Evolutionary conservation across 2,113 vertebrate species (phyloP).

Genomic region (Planiliza haematocheilus): DNA sequence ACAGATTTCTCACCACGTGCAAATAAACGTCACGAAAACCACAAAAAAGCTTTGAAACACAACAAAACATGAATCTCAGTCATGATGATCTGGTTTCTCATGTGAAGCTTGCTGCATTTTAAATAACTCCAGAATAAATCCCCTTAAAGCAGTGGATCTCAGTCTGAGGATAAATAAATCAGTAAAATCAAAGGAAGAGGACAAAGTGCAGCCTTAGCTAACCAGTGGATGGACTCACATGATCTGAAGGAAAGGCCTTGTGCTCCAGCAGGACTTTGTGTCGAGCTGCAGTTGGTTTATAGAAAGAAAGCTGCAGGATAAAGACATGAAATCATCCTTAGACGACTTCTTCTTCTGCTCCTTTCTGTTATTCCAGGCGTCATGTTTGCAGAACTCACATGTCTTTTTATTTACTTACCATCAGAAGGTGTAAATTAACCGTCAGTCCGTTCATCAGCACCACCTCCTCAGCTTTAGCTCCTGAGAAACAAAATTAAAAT

Average conservation of each 20-base stretch:
- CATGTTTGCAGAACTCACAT: neutral
- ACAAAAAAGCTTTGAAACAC: too few relatives aligned
- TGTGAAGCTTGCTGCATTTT: too few relatives aligned
- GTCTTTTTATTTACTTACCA: constrained; percentile 82
- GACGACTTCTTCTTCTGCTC: too few relatives aligned
- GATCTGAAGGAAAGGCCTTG: constrained; percentile 96
- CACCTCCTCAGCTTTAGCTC: constrained; percentile 77
- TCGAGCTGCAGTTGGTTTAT: constrained; percentile 89
- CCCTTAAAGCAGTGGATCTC: too few relatives aligned
- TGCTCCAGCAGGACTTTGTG: constrained; percentile 94
- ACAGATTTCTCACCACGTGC: too few relatives aligned
- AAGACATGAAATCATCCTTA: neutral
- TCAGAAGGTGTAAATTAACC: constrained; percentile 92
- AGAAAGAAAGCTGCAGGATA: constrained; percentile 91
- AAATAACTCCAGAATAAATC: too few relatives aligned
- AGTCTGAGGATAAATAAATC: too few relatives aligned
- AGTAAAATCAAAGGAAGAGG: too few relatives aligned
- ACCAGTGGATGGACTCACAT: constrained; percentile 83
- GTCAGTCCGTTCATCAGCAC: constrained; percentile 94
- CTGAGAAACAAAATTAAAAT: constrained; percentile 10
- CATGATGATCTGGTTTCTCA: too few relatives aligned
- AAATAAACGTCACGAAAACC: too few relatives aligned
- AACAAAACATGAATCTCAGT: too few relatives aligned
- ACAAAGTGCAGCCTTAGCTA: too few relatives aligned
- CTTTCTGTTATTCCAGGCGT: neutral